A percentile compares a stretch with the other conserved stretches of the same genome.
Evolutionary conservation across 2,888 invertebrate genomes (phyloP).

Genomic region (Tetrapedia diversipes): DNA sequence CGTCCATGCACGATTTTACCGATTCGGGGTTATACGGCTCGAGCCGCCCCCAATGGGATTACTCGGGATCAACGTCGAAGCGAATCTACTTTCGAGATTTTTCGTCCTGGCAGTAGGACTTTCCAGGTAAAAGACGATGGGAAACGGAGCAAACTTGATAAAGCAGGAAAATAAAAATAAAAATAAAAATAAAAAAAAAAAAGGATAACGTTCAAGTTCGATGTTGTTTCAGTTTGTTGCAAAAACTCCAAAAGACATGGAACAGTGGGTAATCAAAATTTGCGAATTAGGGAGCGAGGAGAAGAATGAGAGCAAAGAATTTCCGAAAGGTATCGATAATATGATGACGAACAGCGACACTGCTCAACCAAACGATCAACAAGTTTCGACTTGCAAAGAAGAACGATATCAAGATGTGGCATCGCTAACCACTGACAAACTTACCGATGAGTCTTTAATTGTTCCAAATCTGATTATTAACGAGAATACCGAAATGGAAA

Average conservation of each 20-base stretch:
- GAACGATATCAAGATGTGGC: slow-evolving; percentile 37
- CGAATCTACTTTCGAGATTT: slow-evolving; percentile 79
- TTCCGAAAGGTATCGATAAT: not conserved
- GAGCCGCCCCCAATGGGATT: slow-evolving; percentile 73
- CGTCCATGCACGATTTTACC: slow-evolving; percentile 73
- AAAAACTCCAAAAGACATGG: slow-evolving; percentile 76
- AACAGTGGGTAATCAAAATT: slow-evolving; percentile 78
- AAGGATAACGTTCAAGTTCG: not conserved
- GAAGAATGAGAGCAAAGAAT: slow-evolving; percentile 1
- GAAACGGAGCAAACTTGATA: too few relatives aligned
- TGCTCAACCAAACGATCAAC: not conserved
- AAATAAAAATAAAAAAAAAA: too few relatives aligned
- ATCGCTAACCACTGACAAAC: not conserved
- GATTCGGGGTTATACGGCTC: slow-evolving; percentile 77
- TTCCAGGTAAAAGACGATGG: slow-evolving; percentile 68
- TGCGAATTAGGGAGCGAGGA: slow-evolving; percentile 53
- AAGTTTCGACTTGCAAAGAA: not conserved
- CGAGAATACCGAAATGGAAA: not conserved
- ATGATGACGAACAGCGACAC: not conserved
- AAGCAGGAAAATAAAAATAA: not conserved
- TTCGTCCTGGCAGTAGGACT: slow-evolving; percentile 77
- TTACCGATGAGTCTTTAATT: not conserved
- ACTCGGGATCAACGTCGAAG: slow-evolving; percentile 73
- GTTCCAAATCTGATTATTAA: not conserved
- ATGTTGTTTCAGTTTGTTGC: slow-evolving; percentile 74